phyloP scores from a whole-genome alignment of 2,113 vertebrate species.

The Crocuta crocuta region DNA sequence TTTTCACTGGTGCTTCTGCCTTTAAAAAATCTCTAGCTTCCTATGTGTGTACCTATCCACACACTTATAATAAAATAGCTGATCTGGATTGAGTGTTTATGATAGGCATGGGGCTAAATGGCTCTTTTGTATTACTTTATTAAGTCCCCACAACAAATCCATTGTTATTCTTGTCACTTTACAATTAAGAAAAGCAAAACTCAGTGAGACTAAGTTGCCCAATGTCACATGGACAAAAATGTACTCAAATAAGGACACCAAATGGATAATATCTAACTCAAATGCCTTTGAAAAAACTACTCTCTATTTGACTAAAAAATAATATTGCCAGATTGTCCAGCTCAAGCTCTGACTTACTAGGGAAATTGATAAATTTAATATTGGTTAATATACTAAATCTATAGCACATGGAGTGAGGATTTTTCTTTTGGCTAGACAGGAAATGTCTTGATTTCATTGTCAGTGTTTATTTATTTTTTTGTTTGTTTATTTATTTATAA shows the following conservation, averaged over 20 bases:
- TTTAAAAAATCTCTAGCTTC: not conserved
- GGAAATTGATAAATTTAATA: not conserved
- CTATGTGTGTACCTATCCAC: not conserved
- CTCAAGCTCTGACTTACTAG: not conserved
- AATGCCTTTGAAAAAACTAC: not conserved
- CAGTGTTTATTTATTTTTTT: too few species aligned
- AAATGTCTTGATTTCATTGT: not conserved
- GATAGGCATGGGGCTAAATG: not conserved
- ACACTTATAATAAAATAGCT: not conserved
- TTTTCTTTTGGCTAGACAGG: not conserved
- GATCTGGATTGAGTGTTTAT: not conserved
- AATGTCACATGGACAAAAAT: not conserved
- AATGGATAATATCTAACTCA: not conserved
- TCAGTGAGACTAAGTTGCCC: not conserved
- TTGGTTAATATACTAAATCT: not conserved
- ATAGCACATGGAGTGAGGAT: not conserved
- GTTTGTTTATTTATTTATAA: too few species aligned
- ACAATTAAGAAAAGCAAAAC: not conserved
- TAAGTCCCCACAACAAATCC: not conserved
- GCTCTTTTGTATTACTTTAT: not conserved
- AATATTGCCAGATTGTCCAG: not conserved
- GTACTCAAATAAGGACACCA: not conserved
- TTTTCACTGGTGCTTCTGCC: not conserved
- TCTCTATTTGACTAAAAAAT: not conserved
- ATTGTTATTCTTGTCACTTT: conserved; percentile 2